These are phyloP conservation scores for Pseudocheirus occidentalis DNA, from an alignment of 2,797 vertebrate genomes.

Conservation along the genomic window DNA sequence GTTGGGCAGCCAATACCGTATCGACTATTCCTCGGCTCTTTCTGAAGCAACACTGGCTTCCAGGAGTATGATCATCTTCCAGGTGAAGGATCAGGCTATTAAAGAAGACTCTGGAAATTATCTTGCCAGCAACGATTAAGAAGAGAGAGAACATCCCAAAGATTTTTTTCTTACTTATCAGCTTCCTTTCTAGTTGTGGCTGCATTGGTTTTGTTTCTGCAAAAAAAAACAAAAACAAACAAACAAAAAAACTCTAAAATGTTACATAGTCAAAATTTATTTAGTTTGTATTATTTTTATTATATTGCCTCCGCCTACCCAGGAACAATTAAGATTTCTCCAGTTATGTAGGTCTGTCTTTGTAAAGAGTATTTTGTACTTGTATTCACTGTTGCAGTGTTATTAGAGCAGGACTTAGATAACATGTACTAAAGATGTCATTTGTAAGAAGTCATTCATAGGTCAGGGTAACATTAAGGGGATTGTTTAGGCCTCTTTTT, in stretches of 20 bases:
- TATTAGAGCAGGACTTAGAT: not conserved
- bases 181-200: not conserved
- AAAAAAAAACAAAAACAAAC: no score
- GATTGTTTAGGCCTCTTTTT: not conserved
- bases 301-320: not conserved
- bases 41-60: no score
- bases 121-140: no score
- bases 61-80: no score
- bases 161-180: not conserved
- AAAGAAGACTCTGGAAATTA: no score
- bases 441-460: not conserved
- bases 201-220: not conserved
- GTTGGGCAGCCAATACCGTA: no score
- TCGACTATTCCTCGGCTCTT: no score
- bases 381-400: not conserved
- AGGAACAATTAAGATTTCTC: not conserved
- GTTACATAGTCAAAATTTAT: not conserved
- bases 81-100: no score
- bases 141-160: not conserved
- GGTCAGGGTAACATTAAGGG: not conserved
- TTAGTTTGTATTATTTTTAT: not conserved
- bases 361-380: not conserved
- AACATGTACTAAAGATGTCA: not conserved
- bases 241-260: not conserved
- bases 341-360: not conserved